phyloP scores from a whole-genome alignment of 2,888 invertebrate species.

The Frankliniella fusca region DNA sequence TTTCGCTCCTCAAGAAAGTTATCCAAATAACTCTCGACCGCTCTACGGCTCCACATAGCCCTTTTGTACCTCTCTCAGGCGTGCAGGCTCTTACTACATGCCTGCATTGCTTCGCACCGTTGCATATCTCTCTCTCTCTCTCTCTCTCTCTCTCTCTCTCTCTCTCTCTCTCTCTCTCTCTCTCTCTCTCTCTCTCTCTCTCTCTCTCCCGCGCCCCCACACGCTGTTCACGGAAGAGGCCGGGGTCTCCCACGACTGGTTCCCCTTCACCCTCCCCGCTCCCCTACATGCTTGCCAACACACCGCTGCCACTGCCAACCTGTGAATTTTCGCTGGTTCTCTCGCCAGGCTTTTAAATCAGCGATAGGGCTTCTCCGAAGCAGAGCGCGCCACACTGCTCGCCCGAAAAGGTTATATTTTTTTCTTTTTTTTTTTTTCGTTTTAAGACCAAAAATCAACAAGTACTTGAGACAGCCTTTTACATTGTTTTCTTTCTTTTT shows the following conservation, averaged over 20 bases:
- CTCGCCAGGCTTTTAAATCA: conserved; percentile 12
- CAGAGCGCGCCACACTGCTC: neutral
- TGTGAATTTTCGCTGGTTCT: conserved; percentile 22
- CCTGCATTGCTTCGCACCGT: neutral
- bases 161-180: neutral
- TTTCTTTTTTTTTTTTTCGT: neutral
- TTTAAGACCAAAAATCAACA: no score
- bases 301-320: neutral
- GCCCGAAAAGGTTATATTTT: neutral
- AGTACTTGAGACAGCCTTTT: neutral
- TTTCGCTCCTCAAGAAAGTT: no score
- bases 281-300: conserved; percentile 11
- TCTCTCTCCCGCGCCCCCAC: neutral
- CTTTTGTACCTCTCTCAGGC: no score
- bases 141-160: neutral
- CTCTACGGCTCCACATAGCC: no score
- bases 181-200: neutral
- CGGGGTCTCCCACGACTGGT: conserved; percentile 2
- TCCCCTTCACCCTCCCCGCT: neutral
- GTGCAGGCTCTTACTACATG: no score
- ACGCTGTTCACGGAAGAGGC: conserved; percentile 16
- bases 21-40: no score
- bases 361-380: conserved; percentile 4
- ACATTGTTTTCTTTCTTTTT: neutral
- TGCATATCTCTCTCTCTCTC: neutral